Evolutionary conservation across 1,140 invertebrate species (phyloP), one percentile per base, ranked within the genome.

Genomic region (Bombyx mandarina): DNA sequence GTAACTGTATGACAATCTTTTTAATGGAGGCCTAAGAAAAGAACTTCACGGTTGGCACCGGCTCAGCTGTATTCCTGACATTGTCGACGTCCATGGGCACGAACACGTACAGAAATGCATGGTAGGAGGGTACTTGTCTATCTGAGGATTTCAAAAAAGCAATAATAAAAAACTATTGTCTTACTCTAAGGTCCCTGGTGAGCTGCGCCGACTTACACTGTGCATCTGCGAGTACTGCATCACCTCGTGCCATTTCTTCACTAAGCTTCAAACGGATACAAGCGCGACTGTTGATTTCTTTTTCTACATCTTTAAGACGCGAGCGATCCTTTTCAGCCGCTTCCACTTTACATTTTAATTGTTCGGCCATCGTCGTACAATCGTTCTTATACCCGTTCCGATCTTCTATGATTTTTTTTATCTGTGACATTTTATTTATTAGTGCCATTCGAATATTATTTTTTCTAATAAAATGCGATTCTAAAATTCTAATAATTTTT

Each of bases 181-280:
- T 58, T 61, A 81, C 80, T 66, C 73, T 65, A 35, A 81, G 62
- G 8, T 86, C 77, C 57, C 81, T 69, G 6, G 84, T 80, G 2
- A 75, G 45, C 56, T 84, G 81, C 12, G 70, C 18, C 3, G 50
- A 51, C 10, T 63, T 61, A 57, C 73, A 81, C n/a, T 79, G 70
- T 6, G 73, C 58, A 4, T 78, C 73, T 0, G 73, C 69, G 0
- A 82, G 60, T 0, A 54, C 51, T 0, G 73, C 60, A 6, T 81
- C 77, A 3, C 59, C 56, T 6, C 54, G 53, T 0, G 75, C 69
- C 0, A 60, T 53, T 12, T 79, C 73, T 45, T 84, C 79, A 22
- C 67, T 75, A 1, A 81, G 46, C 1, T 56, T 59, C 0, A 73
- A 48, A 3, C 75, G 61, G 6, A 62, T 47, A 12, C 71, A 73